phyloP scores from a whole-genome alignment of 1,140 invertebrate genomes.

The Anastrepha obliqua region DNA sequence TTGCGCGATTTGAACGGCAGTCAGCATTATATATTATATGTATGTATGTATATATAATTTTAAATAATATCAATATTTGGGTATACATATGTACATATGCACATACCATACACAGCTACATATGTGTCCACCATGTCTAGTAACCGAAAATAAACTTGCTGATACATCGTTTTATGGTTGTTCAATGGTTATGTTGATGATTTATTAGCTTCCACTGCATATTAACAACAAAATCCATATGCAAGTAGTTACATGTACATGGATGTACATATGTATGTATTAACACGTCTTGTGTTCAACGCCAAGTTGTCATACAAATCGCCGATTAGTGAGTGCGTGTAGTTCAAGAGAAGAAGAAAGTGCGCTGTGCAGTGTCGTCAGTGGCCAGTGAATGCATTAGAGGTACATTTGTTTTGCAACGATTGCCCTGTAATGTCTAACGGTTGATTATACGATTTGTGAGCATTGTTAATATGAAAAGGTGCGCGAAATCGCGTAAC shows the following conservation, averaged over 20 bases:
- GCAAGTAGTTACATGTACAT: background rate
- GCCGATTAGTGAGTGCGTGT: background rate
- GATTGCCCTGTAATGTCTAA: background rate
- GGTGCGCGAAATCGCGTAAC: background rate
- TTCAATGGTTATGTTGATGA: background rate
- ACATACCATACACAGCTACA: too few relatives aligned
- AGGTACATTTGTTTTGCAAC: background rate
- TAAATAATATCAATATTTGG: background rate
- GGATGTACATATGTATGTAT: background rate
- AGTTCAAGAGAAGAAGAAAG: constrained; percentile 28
- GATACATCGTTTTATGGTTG: background rate
- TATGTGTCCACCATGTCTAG: too few relatives aligned
- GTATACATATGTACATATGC: background rate
- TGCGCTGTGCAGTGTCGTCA: background rate
- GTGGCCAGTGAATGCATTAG: background rate
- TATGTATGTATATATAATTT: background rate
- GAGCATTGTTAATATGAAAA: constrained; percentile 1
- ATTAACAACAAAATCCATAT: background rate
- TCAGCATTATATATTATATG: background rate
- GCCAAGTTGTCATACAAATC: constrained; percentile 9
- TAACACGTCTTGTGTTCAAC: background rate
- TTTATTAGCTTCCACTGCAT: background rate
- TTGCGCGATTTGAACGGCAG: background rate
- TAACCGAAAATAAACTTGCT: background rate
- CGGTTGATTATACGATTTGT: constrained; percentile 36